These are phyloP conservation scores for Benthochromis sp. DNA, from an alignment of 2,113 vertebrate genomes.

Conservation along the genomic window DNA sequence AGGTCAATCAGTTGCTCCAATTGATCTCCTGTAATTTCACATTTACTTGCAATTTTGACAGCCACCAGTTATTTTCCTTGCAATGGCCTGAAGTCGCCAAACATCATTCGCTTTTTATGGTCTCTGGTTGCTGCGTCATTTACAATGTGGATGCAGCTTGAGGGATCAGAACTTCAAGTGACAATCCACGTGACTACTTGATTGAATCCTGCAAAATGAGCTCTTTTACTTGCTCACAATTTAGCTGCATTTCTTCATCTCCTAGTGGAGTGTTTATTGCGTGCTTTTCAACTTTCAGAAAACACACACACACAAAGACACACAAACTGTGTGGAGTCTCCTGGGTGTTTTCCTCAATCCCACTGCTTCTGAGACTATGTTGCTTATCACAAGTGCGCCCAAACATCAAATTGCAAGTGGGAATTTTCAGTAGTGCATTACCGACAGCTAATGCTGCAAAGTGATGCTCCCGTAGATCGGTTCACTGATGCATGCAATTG, in stretches of 20 bases:
- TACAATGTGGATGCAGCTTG: neutral
- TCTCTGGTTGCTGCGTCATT: neutral
- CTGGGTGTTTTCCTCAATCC: neutral
- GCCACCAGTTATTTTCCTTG: neutral
- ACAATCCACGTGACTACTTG: neutral
- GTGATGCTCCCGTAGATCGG: neutral
- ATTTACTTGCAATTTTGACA: neutral
- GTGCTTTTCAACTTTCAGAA: neutral
- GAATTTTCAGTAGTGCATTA: neutral
- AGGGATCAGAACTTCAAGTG: neutral
- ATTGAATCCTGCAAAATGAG: neutral
- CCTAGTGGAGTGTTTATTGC: neutral
- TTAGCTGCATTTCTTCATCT: neutral
- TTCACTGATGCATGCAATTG: neutral
- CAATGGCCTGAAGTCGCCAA: neutral
- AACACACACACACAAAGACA: neutral
- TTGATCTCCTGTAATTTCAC: neutral
- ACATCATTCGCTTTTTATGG: neutral
- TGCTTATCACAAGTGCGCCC: neutral
- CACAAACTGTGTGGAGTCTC: neutral
- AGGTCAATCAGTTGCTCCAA: neutral
- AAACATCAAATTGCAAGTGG: slow-evolving; percentile 7
- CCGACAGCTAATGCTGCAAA: neutral
- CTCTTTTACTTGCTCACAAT: neutral
- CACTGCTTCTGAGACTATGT: neutral